phyloP scores from a whole-genome alignment of 2,797 vertebrate genomes.

The Argya squamiceps region DNA sequence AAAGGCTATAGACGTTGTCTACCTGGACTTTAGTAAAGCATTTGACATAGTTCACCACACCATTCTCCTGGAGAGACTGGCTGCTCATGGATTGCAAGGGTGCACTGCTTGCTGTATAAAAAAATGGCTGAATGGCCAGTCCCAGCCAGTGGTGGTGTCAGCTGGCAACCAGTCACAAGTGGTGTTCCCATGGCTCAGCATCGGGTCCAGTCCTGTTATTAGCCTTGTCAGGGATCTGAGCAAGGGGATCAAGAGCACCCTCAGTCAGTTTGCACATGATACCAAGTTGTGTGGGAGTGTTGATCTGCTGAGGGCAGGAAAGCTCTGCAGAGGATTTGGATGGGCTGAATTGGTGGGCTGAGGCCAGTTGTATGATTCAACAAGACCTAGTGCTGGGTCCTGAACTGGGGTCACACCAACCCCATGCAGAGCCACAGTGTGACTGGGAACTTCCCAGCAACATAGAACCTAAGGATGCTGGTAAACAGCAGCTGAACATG shows the following conservation, averaged over 20 bases:
- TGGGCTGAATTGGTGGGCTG: background rate
- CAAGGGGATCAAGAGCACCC: background rate
- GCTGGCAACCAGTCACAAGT: background rate
- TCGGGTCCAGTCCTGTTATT: background rate
- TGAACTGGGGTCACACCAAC: background rate
- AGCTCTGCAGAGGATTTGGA: background rate
- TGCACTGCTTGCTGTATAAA: background rate
- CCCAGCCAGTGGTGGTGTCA: background rate
- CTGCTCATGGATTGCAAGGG: background rate
- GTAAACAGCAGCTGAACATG: background rate
- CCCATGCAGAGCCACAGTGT: background rate
- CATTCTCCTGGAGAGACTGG: background rate
- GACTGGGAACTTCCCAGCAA: background rate
- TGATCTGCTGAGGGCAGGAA: background rate
- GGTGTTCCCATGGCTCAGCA: background rate
- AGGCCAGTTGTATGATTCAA: background rate
- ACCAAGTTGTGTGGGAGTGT: background rate
- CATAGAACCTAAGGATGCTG: fast-evolving
- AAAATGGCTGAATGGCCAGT: background rate
- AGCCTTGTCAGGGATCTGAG: background rate
- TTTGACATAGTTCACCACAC: background rate
- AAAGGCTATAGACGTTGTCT: background rate
- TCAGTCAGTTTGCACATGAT: background rate
- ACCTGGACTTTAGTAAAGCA: background rate
- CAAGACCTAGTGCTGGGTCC: no score